Base-by-base conservation (phyloP, 2,113 vertebrate species). In the Physeter macrocephalus region DNA sequence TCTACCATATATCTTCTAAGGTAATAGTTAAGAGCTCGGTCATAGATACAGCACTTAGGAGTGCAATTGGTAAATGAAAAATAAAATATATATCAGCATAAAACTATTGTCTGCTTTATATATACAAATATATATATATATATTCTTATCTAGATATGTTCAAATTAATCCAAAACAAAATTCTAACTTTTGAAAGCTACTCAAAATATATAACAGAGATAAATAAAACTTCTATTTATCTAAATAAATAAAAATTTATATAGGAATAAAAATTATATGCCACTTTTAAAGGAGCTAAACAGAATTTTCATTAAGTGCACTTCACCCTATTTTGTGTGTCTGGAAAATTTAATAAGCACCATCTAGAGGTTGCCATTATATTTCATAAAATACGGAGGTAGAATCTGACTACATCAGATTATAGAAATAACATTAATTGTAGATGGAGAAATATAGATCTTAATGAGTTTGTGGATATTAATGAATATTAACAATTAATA, bases 321-420 rank as follows among this genome's bases (percentile, higher is more conserved):
- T 69, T 72, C 46, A 49, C 75, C 41, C 41, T 59, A 87, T 93
- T 62, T 62, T 57, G 17, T 49, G 11, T 83, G n/a, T 49, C 43
- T 85, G 13, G 74, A 71, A 72, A 96, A 91, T 94, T 92, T 90
- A 97, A 96, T 84, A 59, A 97, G 31, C 43, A 95, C 41, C 46
- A 72, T 88, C 52, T 85, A 95, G 75, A 94, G 52, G 27, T 67
- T 86, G n/a, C 78, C 36, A 83, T 71, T 92, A 84, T 82, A 87
- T 61, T 87, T 92, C 34, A 85, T 92, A 88, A 92, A 96, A 95
- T 92, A 88, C 88, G 43, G 64, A 94, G 90, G 34, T 21, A 71
- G n/a, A 69, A 6, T 72, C 82, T 94, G 54, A 92, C 12, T 77
- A 77, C 93, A 74, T 69, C 36, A 85, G 57, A 95, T 96, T 97